Percentiles rank a stretch among this genome's conserved stretches.
phyloP scores from a whole-genome alignment of 1,140 invertebrate genomes.

The Drosophila ironensis region DNA sequence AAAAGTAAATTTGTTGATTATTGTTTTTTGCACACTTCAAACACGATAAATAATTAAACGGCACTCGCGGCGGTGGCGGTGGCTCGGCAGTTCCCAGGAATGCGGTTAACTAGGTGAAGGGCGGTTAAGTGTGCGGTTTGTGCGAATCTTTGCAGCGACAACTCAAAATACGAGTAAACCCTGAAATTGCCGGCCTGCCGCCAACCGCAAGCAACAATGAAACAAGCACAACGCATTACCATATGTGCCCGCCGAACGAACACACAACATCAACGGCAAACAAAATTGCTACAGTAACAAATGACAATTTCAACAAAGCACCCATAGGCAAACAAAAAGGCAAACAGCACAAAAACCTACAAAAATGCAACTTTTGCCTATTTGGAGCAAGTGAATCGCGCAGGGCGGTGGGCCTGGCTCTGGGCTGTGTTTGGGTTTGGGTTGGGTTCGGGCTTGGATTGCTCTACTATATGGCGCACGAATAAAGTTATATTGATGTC shows the following conservation, averaged over 20 bases:
- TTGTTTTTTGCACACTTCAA: constrained; percentile 42
- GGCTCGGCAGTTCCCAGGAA: too few relatives aligned
- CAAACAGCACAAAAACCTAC: constrained; percentile 6
- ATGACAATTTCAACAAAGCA: constrained; percentile 69
- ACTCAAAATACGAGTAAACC: constrained; percentile 27
- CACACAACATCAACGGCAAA: constrained; percentile 18
- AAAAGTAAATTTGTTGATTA: constrained; percentile 58
- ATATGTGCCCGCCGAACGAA: constrained; percentile 27
- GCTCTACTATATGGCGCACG: too few relatives aligned
- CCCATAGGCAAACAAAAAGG: constrained; percentile 50
- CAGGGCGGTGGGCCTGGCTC: constrained; percentile 1
- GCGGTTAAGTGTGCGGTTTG: not conserved
- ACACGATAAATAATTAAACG: constrained; percentile 51
- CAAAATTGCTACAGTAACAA: constrained; percentile 20
- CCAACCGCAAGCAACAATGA: constrained; percentile 41
- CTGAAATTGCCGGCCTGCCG: constrained; percentile 38
- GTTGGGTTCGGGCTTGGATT: too few relatives aligned
- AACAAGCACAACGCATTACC: constrained; percentile 52
- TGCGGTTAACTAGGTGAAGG: not conserved
- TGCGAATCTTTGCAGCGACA: constrained; percentile 19
- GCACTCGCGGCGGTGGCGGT: constrained; percentile 6
- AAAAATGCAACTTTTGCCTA: constrained; percentile 57
- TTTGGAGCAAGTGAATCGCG: constrained; percentile 67
- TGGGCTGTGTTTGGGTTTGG: constrained; percentile 2
- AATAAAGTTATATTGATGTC: constrained; percentile 74